phyloP scores from a whole-genome alignment of 2,113 vertebrate species.

The Channa maculata region DNA sequence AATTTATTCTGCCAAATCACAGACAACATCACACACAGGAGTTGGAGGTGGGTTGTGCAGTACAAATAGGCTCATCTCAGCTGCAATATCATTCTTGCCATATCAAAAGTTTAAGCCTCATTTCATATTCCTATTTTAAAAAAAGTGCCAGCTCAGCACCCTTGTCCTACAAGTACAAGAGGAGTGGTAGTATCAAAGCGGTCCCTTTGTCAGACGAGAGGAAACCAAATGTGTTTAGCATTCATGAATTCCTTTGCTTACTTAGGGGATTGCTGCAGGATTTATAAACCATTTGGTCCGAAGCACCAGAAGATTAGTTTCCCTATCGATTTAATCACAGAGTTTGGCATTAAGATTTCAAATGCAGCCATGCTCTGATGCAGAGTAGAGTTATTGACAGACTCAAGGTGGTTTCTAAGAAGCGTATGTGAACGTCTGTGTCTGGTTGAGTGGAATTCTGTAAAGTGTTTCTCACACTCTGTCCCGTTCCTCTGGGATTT shows the following conservation, averaged over 20 bases:
- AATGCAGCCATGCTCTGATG: constrained; percentile 33
- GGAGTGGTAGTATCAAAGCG: constrained; percentile 61
- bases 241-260: constrained; percentile 71
- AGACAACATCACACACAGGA: constrained; percentile 6
- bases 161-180: constrained; percentile 50
- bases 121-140: constrained; percentile 72
- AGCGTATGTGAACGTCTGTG: neutral
- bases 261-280: constrained; percentile 62
- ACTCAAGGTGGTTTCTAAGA: constrained; percentile 42
- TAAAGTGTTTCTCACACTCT: constrained; percentile 41
- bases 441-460: constrained; percentile 34
- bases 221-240: constrained; percentile 59
- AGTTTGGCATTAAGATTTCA: constrained; percentile 62
- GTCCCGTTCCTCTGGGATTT: constrained; percentile 23
- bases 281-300: constrained; percentile 71
- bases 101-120: constrained; percentile 59
- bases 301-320: constrained; percentile 67
- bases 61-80: constrained; percentile 6
- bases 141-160: constrained; percentile 71
- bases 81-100: constrained; percentile 34
- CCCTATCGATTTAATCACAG: constrained; percentile 62
- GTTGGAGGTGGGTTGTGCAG: neutral
- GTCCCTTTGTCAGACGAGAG: constrained; percentile 57
- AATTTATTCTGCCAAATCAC: constrained; percentile 13
- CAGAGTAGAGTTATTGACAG: constrained; percentile 38